phyloP scores from a whole-genome alignment of 1,140 invertebrate genomes.

The Argopecten irradians region DNA sequence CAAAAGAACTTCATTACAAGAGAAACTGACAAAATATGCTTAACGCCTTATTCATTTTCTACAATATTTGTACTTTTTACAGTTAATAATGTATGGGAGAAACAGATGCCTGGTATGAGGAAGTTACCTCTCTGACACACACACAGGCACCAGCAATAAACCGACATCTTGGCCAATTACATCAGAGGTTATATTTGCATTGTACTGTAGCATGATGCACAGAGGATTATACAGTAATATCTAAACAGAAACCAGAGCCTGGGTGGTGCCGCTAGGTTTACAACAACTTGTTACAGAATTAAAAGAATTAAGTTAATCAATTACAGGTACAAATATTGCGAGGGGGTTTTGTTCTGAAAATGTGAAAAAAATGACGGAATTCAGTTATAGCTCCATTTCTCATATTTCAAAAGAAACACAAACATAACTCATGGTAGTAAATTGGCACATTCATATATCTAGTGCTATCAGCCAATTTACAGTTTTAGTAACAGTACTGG shows the following conservation, averaged over 20 bases:
- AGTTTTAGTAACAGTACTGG: neutral
- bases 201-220: neutral
- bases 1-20: no score
- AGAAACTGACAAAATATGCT: no score
- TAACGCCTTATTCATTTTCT: no score
- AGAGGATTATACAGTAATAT: neutral
- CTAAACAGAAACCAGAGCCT: neutral
- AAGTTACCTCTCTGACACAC: neutral
- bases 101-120: neutral
- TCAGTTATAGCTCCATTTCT: neutral
- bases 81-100: neutral
- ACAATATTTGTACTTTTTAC: neutral
- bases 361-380: neutral
- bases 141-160: neutral
- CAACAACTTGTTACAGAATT: neutral
- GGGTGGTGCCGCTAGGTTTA: constrained; percentile 3
- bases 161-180: neutral
- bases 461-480: neutral
- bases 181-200: neutral
- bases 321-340: neutral
- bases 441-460: neutral
- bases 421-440: neutral
- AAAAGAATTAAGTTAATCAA: constrained; percentile 10
- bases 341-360: neutral
- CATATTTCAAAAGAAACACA: neutral